A percentile compares a stretch with the other conserved stretches of the same genome.
phyloP scores from a whole-genome alignment of 2,888 invertebrate genomes.

The Blastobasis adustella region DNA sequence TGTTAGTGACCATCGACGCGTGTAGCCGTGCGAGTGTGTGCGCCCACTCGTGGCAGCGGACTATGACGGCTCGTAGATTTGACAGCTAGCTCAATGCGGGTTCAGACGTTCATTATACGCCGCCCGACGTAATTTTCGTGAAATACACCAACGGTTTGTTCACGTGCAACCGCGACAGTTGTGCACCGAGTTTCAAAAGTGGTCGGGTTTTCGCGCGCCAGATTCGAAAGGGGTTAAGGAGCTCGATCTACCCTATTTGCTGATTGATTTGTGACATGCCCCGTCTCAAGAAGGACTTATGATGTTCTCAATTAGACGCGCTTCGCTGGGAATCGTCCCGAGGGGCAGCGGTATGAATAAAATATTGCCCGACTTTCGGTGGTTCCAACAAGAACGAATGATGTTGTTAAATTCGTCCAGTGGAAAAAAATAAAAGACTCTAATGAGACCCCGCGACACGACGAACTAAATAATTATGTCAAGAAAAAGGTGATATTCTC shows the following conservation, averaged over 20 bases:
- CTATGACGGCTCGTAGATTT: slow-evolving; percentile 76
- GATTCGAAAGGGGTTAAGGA: slow-evolving; percentile 13
- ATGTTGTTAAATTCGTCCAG: slow-evolving; percentile 29
- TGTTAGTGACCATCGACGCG: slow-evolving; percentile 61
- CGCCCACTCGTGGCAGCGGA: slow-evolving; percentile 71
- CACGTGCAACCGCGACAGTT: slow-evolving; percentile 43
- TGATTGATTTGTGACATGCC: slow-evolving; percentile 63
- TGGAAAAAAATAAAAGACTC: slow-evolving; percentile 41
- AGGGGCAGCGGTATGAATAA: slow-evolving; percentile 62
- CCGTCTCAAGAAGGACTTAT: slow-evolving; percentile 51
- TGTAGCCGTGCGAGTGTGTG: slow-evolving; percentile 53
- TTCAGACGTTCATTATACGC: slow-evolving; percentile 72
- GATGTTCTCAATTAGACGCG: slow-evolving; percentile 65
- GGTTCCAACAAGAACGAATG: slow-evolving; percentile 43
- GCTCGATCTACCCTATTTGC: slow-evolving; percentile 25
- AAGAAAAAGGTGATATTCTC: slow-evolving; percentile 43
- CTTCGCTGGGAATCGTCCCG: slow-evolving; percentile 50
- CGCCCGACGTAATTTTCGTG: slow-evolving; percentile 65
- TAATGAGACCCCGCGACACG: slow-evolving; percentile 28
- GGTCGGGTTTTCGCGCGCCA: slow-evolving; percentile 11
- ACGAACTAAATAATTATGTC: slow-evolving; percentile 41
- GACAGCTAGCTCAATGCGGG: slow-evolving; percentile 76
- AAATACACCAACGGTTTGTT: slow-evolving; percentile 55
- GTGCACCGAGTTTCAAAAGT: slow-evolving; percentile 17
- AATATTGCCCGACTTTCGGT: slow-evolving; percentile 47